phyloP scores from a whole-genome alignment of 2,888 invertebrate species.

The Orthosia incerta region DNA sequence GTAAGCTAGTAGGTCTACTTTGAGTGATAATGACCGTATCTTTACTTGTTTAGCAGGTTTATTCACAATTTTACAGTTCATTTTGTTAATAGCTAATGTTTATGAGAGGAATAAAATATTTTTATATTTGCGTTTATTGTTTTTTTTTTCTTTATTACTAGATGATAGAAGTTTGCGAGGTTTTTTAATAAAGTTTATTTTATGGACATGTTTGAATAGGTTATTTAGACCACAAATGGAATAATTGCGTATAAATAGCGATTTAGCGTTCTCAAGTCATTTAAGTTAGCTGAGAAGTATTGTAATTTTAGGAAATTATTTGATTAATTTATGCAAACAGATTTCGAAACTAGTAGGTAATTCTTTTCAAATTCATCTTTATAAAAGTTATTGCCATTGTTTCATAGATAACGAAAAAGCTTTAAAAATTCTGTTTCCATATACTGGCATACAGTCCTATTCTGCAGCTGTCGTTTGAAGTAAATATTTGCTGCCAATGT shows the following conservation, averaged over 20 bases:
- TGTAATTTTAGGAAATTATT: not conserved
- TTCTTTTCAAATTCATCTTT: not conserved
- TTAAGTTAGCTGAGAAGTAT: not conserved
- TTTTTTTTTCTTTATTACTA: conserved; percentile 34
- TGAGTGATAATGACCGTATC: conserved; percentile 84
- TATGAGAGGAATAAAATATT: conserved; percentile 36
- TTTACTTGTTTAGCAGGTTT: conserved; percentile 81
- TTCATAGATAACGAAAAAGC: not conserved
- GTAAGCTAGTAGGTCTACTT: conserved; percentile 65
- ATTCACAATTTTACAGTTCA: conserved; percentile 76
- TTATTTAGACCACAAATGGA: not conserved
- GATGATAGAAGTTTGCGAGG: not conserved
- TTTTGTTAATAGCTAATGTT: conserved; percentile 64
- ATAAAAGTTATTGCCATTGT: no score
- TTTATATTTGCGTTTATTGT: conserved; percentile 37
- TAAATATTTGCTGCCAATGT: conserved; percentile 40
- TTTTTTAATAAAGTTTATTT: conserved; percentile 5
- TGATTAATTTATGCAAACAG: not conserved
- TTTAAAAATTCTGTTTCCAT: not conserved
- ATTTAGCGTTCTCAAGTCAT: not conserved
- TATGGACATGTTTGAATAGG: conserved; percentile 1
- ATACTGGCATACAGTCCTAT: not conserved
- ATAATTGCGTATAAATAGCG: no score
- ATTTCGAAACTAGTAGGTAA: not conserved
- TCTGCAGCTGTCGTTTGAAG: not conserved